These are phyloP conservation scores for Euwallacea similis DNA, from an alignment of 1,140 invertebrate species.

Conservation along the genomic window DNA sequence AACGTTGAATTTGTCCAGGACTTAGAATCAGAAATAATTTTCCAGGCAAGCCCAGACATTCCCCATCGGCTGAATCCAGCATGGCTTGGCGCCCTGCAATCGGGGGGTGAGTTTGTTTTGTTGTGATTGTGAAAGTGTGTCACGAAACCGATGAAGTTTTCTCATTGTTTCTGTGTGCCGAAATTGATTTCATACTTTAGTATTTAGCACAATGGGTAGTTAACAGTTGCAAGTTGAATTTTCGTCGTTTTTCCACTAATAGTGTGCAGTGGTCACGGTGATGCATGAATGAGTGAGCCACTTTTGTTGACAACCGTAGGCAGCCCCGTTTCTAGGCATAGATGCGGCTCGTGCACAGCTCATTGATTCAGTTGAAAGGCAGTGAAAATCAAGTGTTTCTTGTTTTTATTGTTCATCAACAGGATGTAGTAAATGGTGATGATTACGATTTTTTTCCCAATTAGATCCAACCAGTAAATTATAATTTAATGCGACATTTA, in stretches of 20 bases:
- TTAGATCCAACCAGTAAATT: no score
- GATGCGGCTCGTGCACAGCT: no score
- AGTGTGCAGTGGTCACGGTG: background rate
- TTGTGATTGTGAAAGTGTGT: slow-evolving; percentile 31
- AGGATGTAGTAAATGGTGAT: no score
- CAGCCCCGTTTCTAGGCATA: no score
- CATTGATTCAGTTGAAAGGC: no score
- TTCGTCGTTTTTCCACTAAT: no score
- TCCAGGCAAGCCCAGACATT: no score
- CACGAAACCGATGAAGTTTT: slow-evolving; percentile 4
- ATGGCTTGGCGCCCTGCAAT: slow-evolving; percentile 34
- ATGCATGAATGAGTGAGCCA: background rate
- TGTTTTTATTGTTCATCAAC: background rate
- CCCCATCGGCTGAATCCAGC: background rate
- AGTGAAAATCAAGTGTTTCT: background rate
- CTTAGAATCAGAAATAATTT: no score
- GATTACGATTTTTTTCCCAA: no score
- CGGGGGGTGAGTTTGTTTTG: slow-evolving; percentile 31
- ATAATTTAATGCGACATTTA: no score
- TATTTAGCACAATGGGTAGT: background rate
- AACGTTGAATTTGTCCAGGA: no score
- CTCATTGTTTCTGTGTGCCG: background rate
- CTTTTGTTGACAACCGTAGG: no score
- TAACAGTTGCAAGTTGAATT: background rate
- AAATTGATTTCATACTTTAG: slow-evolving; percentile 5